Evolutionary conservation across 1,140 invertebrate species (phyloP).

Genomic region (Drosophila sechellia): DNA sequence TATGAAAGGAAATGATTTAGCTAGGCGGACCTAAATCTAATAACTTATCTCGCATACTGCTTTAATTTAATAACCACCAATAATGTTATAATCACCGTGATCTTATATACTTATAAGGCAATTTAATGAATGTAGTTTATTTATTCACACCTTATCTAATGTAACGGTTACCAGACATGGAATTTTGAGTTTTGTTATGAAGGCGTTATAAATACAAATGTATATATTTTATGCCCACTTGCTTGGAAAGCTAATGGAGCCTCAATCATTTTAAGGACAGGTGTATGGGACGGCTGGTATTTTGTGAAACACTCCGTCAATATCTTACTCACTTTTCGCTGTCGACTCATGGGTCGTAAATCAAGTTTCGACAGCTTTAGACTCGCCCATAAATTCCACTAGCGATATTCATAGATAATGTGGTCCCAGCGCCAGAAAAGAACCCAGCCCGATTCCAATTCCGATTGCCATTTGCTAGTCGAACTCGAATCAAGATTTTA

Average conservation of each 20-base stretch:
- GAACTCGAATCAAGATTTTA: slow-evolving; percentile 65
- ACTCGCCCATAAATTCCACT: slow-evolving; percentile 54
- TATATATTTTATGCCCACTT: slow-evolving; percentile 25
- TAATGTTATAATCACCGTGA: neutral
- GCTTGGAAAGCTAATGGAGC: slow-evolving; percentile 30
- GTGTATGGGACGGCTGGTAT: slow-evolving; percentile 23
- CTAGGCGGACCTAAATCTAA: too few relatives aligned
- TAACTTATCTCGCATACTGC: slow-evolving; percentile 2
- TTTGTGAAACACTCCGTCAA: slow-evolving; percentile 30
- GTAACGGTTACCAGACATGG: slow-evolving; percentile 9
- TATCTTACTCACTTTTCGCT: slow-evolving; percentile 41
- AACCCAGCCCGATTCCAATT: neutral
- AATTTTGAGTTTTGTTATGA: slow-evolving; percentile 7
- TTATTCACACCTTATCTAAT: slow-evolving; percentile 23
- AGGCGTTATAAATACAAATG: slow-evolving; percentile 31
- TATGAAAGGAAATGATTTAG: slow-evolving; percentile 1
- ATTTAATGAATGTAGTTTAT: slow-evolving; percentile 13
- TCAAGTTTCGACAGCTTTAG: slow-evolving; percentile 46
- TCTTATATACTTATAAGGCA: slow-evolving; percentile 4
- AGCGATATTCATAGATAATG: slow-evolving; percentile 41
- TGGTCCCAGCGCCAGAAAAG: slow-evolving; percentile 8
- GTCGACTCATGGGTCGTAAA: slow-evolving; percentile 48
- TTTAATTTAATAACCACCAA: neutral
- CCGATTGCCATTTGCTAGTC: neutral
- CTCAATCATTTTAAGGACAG: slow-evolving; percentile 41